A percentile compares a stretch with the other conserved stretches of the same genome.
Evolutionary conservation across 2,113 vertebrate genomes (phyloP).

Genomic region (Tonatia bakeri): DNA sequence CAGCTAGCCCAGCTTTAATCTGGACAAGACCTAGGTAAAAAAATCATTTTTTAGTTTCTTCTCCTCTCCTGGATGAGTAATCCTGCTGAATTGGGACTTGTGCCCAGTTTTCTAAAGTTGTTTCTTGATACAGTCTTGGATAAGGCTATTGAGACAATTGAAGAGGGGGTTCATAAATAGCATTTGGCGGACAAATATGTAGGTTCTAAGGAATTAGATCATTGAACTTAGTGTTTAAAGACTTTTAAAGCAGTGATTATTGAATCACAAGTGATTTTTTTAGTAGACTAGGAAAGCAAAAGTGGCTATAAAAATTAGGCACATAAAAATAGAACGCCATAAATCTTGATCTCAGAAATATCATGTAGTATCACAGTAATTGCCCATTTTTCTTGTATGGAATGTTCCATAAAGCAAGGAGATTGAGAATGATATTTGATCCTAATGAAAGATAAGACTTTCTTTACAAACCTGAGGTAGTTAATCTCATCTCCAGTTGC

Average conservation of each 20-base stretch:
- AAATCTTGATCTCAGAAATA: background rate
- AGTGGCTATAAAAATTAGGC: background rate
- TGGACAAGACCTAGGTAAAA: constrained; percentile 7
- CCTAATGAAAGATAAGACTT: background rate
- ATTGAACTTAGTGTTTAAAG: background rate
- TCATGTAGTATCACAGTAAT: background rate
- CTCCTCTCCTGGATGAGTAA: background rate
- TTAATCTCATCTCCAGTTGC: background rate
- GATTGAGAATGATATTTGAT: background rate
- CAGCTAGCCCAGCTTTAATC: background rate
- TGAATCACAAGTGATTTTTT: constrained; percentile 7
- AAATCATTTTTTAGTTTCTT: background rate
- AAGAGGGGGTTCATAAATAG: background rate
- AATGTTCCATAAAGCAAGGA: background rate
- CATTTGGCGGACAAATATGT: background rate
- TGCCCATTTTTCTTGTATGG: background rate
- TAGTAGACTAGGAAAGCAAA: background rate
- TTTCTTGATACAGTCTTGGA: background rate
- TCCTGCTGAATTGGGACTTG: background rate
- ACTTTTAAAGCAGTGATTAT: background rate
- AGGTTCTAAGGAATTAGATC: background rate
- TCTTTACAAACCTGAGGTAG: background rate
- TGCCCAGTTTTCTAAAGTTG: background rate
- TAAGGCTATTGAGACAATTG: background rate
- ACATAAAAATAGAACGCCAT: background rate